Conservation (phyloP, 2,797 vertebrate species). For the Notolabrus celidotus region DNA sequence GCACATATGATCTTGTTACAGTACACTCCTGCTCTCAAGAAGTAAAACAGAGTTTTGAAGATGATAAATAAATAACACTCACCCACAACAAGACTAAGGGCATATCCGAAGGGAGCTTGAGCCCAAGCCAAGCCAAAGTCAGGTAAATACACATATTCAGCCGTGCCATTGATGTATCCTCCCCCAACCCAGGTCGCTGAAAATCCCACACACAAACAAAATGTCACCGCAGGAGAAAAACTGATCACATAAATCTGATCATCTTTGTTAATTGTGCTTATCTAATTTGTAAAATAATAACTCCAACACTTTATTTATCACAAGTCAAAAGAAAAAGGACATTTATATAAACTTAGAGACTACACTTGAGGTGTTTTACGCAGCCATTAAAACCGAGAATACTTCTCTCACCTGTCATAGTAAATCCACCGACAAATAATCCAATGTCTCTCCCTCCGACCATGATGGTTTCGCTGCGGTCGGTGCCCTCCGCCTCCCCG, state of each 20-base stretch:
- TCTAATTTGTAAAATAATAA: not conserved
- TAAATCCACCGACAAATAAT: slow-evolving; percentile 96
- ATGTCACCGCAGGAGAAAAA: not conserved
- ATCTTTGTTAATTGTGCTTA: not conserved
- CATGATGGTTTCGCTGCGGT: slow-evolving; percentile 96
- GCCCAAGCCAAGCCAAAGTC: slow-evolving; percentile 95
- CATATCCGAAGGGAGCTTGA: slow-evolving; percentile 97
- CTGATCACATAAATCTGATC: not conserved
- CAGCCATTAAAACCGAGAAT: not conserved
- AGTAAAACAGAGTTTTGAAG: not conserved
- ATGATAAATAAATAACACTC: slow-evolving; percentile 43
- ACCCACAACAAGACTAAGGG: slow-evolving; percentile 95
- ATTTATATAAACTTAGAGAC: no score
- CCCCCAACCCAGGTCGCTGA: slow-evolving; percentile 98
- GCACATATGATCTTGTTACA: no score
- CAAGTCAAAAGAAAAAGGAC: no score
- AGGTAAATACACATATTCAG: slow-evolving; percentile 95
- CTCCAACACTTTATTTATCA: no score
- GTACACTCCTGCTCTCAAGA: no score
- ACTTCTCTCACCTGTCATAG: slow-evolving; percentile 92
- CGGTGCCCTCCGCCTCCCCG: slow-evolving; percentile 85
- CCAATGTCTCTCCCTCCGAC: slow-evolving; percentile 98
- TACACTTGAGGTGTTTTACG: not conserved
- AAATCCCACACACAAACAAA: slow-evolving; percentile 51
- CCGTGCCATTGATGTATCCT: slow-evolving; percentile 98